These are phyloP conservation scores for Onthophagus taurus DNA, from an alignment of 1,140 invertebrate species.

Conservation along the genomic window DNA sequence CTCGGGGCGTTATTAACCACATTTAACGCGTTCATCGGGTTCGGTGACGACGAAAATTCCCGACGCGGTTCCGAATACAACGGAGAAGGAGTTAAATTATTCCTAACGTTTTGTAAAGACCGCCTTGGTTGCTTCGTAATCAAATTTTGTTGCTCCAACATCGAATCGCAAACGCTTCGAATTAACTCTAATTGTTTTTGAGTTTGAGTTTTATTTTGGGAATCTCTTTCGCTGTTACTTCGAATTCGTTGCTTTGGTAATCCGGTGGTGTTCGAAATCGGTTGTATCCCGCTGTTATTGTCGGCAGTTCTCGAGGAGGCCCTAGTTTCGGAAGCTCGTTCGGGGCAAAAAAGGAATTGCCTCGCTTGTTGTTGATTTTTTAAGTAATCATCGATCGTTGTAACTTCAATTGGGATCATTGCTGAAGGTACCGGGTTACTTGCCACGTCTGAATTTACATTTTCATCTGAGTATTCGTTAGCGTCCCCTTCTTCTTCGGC, in stretches of 20 bases:
- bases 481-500: constrained; percentile 24
- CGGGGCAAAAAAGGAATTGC: not conserved
- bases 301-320: constrained; percentile 13
- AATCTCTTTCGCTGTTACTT: constrained; percentile 1
- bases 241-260: not conserved
- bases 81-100: constrained; percentile 33
- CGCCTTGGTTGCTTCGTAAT: constrained; percentile 14
- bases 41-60: constrained; percentile 21
- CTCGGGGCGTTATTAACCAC: constrained; percentile 22
- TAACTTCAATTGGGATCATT: constrained; percentile 17
- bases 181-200: constrained; percentile 36
- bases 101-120: constrained; percentile 27
- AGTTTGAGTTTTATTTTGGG: constrained; percentile 17
- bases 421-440: constrained; percentile 11
- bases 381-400: too few relatives aligned
- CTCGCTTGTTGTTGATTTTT: constrained; percentile 5
- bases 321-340: constrained; percentile 7
- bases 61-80: constrained; percentile 28
- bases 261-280: not conserved
- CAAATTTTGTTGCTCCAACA: constrained; percentile 27
- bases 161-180: constrained; percentile 33
- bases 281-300: constrained; percentile 6
- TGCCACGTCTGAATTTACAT: constrained; percentile 14
- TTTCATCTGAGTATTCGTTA: constrained; percentile 31
- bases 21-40: constrained; percentile 25